These are phyloP conservation scores for Phortica okadai DNA, from an alignment of 2,888 invertebrate species.

Conservation along the genomic window DNA sequence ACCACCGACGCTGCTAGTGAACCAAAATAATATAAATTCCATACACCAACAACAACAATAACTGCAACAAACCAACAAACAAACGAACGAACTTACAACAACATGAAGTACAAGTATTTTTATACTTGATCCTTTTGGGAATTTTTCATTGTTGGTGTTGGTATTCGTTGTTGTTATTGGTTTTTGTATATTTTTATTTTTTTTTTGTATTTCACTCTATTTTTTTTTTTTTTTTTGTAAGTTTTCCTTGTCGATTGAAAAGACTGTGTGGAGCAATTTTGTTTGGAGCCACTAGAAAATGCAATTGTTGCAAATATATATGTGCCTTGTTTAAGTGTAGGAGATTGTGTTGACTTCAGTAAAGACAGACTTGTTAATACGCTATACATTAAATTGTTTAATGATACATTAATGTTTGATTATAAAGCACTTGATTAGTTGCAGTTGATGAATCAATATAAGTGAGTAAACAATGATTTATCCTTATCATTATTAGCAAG, in stretches of 20 bases:
- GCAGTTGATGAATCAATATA: no score
- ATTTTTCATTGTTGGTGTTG: conserved; percentile 21
- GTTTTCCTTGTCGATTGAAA: not conserved
- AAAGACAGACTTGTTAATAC: no score
- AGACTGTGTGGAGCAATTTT: not conserved
- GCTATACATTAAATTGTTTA: no score
- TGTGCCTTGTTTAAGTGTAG: not conserved
- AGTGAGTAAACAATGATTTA: no score
- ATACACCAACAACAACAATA: conserved; percentile 24
- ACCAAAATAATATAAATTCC: conserved; percentile 25
- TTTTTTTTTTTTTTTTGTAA: not conserved
- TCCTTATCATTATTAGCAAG: not conserved
- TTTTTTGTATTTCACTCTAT: no score
- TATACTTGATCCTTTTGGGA: conserved; percentile 35
- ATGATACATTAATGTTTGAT: no score
- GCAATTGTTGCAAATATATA: not conserved
- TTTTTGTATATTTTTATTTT: no score
- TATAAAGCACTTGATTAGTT: no score
- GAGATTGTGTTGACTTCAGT: not conserved
- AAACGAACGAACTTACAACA: not conserved
- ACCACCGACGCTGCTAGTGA: not conserved
- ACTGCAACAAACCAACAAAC: conserved; percentile 3
- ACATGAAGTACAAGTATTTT: not conserved
- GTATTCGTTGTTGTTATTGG: not conserved
- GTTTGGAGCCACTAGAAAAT: not conserved